phyloP scores from a whole-genome alignment of 2,797 vertebrate species.

The Crax fasciolata region DNA sequence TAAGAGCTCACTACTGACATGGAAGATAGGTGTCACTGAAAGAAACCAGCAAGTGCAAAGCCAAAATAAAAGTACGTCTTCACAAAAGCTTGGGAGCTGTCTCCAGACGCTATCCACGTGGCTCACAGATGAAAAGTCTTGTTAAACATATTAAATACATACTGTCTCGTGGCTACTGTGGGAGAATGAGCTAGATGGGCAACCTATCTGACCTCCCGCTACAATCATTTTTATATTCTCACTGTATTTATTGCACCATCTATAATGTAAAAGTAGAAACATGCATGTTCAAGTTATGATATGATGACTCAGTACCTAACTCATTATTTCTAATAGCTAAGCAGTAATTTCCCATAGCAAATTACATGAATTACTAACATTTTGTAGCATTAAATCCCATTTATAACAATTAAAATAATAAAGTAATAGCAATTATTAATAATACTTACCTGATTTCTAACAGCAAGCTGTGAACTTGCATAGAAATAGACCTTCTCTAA shows the following conservation, averaged over 20 bases:
- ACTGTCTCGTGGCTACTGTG: neutral
- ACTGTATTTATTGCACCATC: neutral
- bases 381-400: constrained; percentile 25
- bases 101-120: neutral
- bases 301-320: neutral
- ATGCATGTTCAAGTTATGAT: neutral
- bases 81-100: neutral
- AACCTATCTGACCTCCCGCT: neutral
- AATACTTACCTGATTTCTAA: neutral
- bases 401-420: constrained; percentile 38
- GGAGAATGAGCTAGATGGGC: neutral
- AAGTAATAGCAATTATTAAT: constrained; percentile 13
- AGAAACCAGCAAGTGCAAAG: neutral
- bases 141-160: neutral
- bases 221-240: neutral
- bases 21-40: neutral
- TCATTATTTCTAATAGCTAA: constrained; percentile 37
- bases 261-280: neutral
- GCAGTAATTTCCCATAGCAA: constrained; percentile 23
- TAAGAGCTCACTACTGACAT: neutral
- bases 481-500: constrained; percentile 13
- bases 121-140: neutral
- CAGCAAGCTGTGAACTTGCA: neutral
- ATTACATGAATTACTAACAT: constrained; percentile 9
- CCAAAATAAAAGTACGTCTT: neutral